Evolutionary conservation across 2,797 vertebrate genomes (phyloP), one percentile per base, ranked within the genome.

Genomic region (Uromys caudimaculatus): DNA sequence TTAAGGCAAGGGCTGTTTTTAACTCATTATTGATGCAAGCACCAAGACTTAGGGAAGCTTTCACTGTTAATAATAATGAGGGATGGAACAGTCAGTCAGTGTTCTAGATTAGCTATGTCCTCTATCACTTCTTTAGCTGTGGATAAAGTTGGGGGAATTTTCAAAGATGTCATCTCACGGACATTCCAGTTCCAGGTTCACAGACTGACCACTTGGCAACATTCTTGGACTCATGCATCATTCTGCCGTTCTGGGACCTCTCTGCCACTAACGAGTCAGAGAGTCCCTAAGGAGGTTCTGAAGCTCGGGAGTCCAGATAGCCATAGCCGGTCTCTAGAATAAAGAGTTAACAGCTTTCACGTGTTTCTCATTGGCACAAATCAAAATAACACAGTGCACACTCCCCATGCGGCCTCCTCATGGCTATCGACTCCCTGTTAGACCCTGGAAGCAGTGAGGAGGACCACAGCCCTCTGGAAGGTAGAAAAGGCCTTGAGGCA

Each of bases 321-420:
- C 24, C 17, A 32, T 3, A 44, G 6, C 17, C 29, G 56, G 76
- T 76, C 85, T n/a, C 84, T 50, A 69, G 78, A 87, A 27, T 79
- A 1, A 44, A 81, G n/a, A 52, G 1, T 38, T 4, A 9, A 3
- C 12, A 35, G 19, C 71, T 58, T 52, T n/a, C 11, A n/a, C 16
- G 17, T 56, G 41, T 47, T 81, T 79, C 32, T 44, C 60, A 3
- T 21, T n/a, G 54, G 84, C 38, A 58, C 41, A 62, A 8, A 11
- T 54, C 3, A 2, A 9, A 1, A 12, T 54, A 29, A 0, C 2
- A 0, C 23, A 50, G 21, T 8, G 1, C 9, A 0, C 16, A 2
- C 54, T 73, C 47, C 54, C 81, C n/a, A 0, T 0, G 6, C 23
- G 29, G 17, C 2, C 62, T 27, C 64, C 7, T 54, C 10, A 0